phyloP scores from a whole-genome alignment of 2,113 vertebrate species.

The Clarias macrocephalus region DNA sequence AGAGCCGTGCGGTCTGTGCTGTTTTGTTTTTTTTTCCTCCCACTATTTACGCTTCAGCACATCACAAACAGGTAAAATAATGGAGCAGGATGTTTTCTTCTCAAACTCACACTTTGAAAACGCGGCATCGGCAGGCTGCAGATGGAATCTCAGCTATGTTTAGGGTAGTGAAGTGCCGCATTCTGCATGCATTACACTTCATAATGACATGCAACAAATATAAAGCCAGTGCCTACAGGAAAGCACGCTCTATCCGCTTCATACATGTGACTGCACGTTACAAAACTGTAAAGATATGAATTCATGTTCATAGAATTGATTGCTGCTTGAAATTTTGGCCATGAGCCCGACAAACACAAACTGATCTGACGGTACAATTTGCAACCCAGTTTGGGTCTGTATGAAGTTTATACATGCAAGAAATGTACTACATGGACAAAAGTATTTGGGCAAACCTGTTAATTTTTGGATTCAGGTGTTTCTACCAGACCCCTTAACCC shows the following conservation, averaged over 20 bases:
- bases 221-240: neutral
- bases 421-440: too few species aligned
- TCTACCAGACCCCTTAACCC: too few species aligned
- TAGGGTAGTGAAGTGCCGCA: slow-evolving; percentile 6
- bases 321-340: slow-evolving; percentile 3
- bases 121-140: slow-evolving; percentile 21
- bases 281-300: neutral
- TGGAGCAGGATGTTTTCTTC: neutral
- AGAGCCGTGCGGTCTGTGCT: neutral
- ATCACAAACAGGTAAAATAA: neutral
- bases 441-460: too few species aligned
- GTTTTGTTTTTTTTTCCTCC: neutral
- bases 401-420: neutral
- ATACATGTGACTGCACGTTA: neutral
- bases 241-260: neutral
- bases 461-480: too few species aligned
- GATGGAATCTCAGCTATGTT: slow-evolving; percentile 20
- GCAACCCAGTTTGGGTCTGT: neutral
- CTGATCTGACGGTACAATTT: neutral
- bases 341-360: neutral
- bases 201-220: neutral
- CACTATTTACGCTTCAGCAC: neutral
- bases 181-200: slow-evolving; percentile 17
- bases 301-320: too few species aligned
- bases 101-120: slow-evolving; percentile 30